Evolutionary conservation across 2,113 vertebrate species (phyloP).

Genomic region (Brachirus orientalis): DNA sequence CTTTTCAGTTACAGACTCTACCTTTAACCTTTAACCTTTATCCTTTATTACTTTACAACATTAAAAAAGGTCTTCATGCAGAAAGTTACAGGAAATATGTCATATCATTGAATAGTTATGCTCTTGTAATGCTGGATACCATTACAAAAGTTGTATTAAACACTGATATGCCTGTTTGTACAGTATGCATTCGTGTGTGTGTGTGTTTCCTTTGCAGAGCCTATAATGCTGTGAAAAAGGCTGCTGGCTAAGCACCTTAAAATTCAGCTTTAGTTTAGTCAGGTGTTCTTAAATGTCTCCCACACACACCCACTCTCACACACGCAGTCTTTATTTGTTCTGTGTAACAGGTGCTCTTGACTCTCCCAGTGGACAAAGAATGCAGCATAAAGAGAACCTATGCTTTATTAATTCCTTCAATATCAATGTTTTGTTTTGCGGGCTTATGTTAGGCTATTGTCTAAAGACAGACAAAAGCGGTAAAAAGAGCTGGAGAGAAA

Average conservation of each 20-base stretch:
- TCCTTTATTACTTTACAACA: too few species aligned
- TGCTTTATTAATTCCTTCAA: conserved; percentile 3
- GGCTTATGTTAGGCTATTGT: neutral
- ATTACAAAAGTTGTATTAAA: neutral
- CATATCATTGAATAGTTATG: too few species aligned
- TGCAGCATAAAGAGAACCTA: neutral
- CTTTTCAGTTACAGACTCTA: neutral
- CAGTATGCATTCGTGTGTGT: neutral
- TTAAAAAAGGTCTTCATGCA: too few species aligned
- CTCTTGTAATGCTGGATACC: too few species aligned
- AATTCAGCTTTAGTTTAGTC: conserved; percentile 58
- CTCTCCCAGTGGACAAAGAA: conserved; percentile 6
- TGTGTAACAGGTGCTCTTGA: conserved; percentile 55
- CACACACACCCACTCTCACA: conserved; percentile 7
- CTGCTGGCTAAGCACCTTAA: conserved; percentile 55
- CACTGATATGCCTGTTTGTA: neutral
- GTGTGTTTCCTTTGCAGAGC: neutral
- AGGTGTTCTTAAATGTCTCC: conserved; percentile 55
- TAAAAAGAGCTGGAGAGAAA: conserved; percentile 20
- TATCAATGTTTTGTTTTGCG: conserved; percentile 6
- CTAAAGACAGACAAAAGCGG: conserved; percentile 1
- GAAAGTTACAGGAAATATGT: too few species aligned
- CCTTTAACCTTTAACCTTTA: too few species aligned
- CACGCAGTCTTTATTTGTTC: neutral
- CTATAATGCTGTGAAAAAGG: conserved; percentile 30